Evolutionary conservation across 2,888 invertebrate genomes (phyloP), one percentile per base, ranked within the genome.

Genomic region (Chloroclystis v-ata): DNA sequence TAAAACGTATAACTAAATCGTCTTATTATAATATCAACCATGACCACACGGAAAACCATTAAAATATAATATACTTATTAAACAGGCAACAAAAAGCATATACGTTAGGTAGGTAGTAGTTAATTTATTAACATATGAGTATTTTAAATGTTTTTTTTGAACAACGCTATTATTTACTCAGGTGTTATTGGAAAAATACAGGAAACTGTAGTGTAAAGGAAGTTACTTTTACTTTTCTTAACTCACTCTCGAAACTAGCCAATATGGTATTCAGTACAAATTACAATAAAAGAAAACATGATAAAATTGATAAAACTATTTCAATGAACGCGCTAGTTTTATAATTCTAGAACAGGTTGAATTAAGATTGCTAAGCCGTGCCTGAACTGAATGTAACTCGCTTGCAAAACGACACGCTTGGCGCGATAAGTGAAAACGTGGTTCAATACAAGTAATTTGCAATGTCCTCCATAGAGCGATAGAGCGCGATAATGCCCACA

Each of bases 401-500:
- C 14, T 26, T 9, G 14, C 8, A 20, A 26, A 30, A 29, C 12
- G 2, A 28, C 26, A 9, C 28, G 14, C 11, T 28, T 20, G 20
- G 20, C 20, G 32, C 16, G 32, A 33, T 33, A 33, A 16, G 59
- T 60, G 53, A 56, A 61, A 63, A 59, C 61, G 60, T 51, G 51
- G 57, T 58, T 56, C 37, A 37, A 62, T 61, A 52, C 28, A 12
- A 37, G 40, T 63, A 60, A 63, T 70, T 66, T 56, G 49, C 56
- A 50, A 57, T 59, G 72, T 67, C 75, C 75, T 74, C 72, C 72
- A 58, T 60, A 63, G 59, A 59, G 60, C 61, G 67, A 72, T 75
- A 64, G 48, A 59, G 56, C 59, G 62, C 65, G 75, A 75, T 75
- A 75, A 70, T 73, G 60, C 69, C 67, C 67, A 73, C 68, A 74